A percentile compares a stretch with the other conserved stretches of the same genome.
phyloP scores from a whole-genome alignment of 2,113 vertebrate species.

The Butorides virescens region DNA sequence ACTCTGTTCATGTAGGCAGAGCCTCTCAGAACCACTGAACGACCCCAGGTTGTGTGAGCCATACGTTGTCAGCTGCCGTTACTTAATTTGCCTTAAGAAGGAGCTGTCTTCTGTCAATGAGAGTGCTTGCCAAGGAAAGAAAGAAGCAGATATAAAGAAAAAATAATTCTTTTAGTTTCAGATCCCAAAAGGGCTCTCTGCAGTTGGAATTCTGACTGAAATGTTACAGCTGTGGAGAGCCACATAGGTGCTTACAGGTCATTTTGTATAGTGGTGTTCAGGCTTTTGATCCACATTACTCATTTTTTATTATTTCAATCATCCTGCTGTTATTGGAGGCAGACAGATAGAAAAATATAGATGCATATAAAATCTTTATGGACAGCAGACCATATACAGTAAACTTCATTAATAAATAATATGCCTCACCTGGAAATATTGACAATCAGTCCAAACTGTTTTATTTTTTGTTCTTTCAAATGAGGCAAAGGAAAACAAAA shows the following conservation, averaged over 20 bases:
- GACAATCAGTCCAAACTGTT: neutral
- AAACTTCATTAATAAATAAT: neutral
- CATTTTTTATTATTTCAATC: neutral
- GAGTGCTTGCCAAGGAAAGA: neutral
- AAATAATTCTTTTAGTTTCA: neutral
- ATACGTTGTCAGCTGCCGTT: neutral
- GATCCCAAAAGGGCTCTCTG: neutral
- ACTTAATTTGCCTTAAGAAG: slow-evolving; percentile 23
- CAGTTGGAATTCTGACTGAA: neutral
- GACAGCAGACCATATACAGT: neutral
- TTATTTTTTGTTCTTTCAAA: neutral
- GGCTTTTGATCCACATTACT: neutral
- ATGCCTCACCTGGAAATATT: neutral
- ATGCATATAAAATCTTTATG: neutral
- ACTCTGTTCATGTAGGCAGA: neutral
- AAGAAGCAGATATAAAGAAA: neutral
- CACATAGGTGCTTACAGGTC: neutral
- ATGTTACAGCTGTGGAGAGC: neutral
- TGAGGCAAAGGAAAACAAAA: neutral
- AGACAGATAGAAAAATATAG: neutral
- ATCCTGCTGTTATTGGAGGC: neutral
- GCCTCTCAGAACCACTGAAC: neutral
- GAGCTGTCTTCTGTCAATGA: neutral
- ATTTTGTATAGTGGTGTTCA: neutral
- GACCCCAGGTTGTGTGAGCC: neutral